Evolutionary conservation across 2,113 vertebrate genomes (phyloP).

Genomic region (Acinonyx jubatus): DNA sequence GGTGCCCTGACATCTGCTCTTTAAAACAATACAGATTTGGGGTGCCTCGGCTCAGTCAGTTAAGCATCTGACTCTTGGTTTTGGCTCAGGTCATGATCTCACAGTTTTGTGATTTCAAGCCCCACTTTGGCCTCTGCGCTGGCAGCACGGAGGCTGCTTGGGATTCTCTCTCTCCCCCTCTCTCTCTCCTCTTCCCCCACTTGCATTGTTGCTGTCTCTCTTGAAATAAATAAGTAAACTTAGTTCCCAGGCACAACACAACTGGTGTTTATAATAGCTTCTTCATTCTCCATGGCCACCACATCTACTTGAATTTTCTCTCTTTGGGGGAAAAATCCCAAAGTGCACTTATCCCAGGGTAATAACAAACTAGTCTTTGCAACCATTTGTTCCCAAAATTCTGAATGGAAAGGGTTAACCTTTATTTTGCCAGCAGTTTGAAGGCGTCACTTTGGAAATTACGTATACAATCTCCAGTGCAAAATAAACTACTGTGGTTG

Average conservation of each 20-base stretch:
- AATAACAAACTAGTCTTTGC: not conserved
- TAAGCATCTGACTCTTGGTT: too few species aligned
- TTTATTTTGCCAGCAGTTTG: not conserved
- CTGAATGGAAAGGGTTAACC: not conserved
- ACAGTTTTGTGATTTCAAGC: too few species aligned
- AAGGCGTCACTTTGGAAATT: not conserved
- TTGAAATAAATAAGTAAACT: too few species aligned
- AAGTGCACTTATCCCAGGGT: not conserved
- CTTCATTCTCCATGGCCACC: not conserved
- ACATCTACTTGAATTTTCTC: not conserved
- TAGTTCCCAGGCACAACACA: not conserved
- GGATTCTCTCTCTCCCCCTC: too few species aligned
- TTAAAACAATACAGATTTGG: not conserved
- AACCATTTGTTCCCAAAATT: conserved; percentile 25
- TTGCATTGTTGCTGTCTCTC: too few species aligned
- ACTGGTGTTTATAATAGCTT: not conserved
- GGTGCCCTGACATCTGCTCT: not conserved
- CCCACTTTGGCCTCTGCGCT: too few species aligned
- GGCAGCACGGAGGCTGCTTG: too few species aligned
- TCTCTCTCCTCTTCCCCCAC: too few species aligned
- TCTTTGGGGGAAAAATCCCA: not conserved
- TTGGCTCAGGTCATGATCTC: too few species aligned
- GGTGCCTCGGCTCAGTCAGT: too few species aligned
- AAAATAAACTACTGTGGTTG: not conserved
- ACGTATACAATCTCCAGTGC: not conserved